Evolutionary conservation across 2,797 vertebrate species (phyloP).

Genomic region (Carapus acus): DNA sequence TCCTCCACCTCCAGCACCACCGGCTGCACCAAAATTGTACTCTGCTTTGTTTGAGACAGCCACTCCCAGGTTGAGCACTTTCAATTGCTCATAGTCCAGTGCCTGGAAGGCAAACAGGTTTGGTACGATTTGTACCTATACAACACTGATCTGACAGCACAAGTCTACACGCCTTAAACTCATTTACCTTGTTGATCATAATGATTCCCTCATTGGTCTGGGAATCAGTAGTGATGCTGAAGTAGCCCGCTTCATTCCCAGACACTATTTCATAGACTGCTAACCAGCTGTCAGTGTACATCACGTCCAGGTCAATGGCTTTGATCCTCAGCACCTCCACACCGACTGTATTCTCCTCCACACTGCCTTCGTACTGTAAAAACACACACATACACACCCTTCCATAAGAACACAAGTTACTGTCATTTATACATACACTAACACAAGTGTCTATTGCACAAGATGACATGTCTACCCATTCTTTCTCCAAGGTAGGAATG

Average conservation of each 20-base stretch:
- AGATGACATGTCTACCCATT: constrained; percentile 44
- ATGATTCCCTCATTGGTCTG: constrained; percentile 87
- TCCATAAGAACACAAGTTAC: neutral
- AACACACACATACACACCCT: constrained; percentile 4
- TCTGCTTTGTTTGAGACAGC: constrained; percentile 81
- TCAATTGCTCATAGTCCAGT: constrained; percentile 83
- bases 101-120: constrained; percentile 55
- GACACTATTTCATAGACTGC: constrained; percentile 80
- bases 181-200: constrained; percentile 80
- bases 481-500: constrained; percentile 74
- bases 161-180: neutral
- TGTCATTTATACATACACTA: neutral
- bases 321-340: constrained; percentile 80
- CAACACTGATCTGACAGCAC: no score
- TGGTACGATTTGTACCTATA: neutral
- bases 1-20: rapidly evolving
- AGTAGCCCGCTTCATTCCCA: constrained; percentile 87
- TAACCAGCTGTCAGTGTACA: constrained; percentile 82
- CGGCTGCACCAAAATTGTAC: constrained; percentile 74
- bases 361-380: constrained; percentile 77
- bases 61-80: constrained; percentile 70
- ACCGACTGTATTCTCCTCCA: constrained; percentile 81
- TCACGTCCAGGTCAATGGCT: constrained; percentile 78
- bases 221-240: constrained; percentile 80
- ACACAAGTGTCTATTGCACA: neutral